These are phyloP conservation scores for Zaprionus tsacasi DNA, from an alignment of 1,140 invertebrate genomes.

Conservation along the genomic window DNA sequence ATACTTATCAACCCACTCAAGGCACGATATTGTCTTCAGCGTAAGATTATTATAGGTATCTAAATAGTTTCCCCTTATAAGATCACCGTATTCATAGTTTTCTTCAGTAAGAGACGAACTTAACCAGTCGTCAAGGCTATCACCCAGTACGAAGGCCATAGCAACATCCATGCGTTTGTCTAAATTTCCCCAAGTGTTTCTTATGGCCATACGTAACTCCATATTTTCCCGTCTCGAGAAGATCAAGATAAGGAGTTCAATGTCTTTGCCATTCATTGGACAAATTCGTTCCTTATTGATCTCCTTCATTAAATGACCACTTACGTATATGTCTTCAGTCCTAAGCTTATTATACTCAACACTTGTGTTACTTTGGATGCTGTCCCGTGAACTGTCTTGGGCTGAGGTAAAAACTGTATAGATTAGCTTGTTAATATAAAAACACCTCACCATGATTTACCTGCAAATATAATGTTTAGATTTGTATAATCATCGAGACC, in stretches of 20 bases:
- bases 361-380: neutral
- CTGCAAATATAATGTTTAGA: neutral
- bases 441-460: neutral
- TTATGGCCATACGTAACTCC: slow-evolving; percentile 90
- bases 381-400: too few relatives aligned
- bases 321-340: slow-evolving; percentile 86
- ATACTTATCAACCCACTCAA: slow-evolving; percentile 92
- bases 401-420: too few relatives aligned
- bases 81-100: slow-evolving; percentile 89
- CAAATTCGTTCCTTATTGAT: slow-evolving; percentile 86
- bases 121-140: slow-evolving; percentile 84
- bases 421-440: neutral
- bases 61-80: slow-evolving; percentile 91
- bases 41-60: slow-evolving; percentile 95
- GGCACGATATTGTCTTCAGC: slow-evolving; percentile 92
- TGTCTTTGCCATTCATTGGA: slow-evolving; percentile 87
- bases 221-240: slow-evolving; percentile 91
- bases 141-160: slow-evolving; percentile 90
- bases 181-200: slow-evolving; percentile 94
- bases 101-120: slow-evolving; percentile 87
- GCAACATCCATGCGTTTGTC: slow-evolving; percentile 89
- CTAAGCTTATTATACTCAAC: neutral
- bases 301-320: slow-evolving; percentile 87
- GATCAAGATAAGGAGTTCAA: slow-evolving; percentile 88
- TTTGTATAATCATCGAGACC: neutral